Evolutionary conservation across 2,113 vertebrate genomes (phyloP).

Genomic region (Rhipidura dahli): DNA sequence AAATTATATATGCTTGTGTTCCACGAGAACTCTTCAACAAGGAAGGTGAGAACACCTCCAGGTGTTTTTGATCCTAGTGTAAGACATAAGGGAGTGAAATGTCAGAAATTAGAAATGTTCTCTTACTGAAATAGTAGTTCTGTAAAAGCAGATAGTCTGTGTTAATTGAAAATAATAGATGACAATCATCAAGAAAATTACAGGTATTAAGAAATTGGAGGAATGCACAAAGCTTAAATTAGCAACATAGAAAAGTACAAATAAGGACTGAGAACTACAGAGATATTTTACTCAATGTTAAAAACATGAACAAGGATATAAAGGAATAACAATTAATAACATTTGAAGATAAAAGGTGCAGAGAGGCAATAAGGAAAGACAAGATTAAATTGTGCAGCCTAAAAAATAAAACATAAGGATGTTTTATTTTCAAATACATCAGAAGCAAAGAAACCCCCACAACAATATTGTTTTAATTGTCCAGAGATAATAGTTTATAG

Average conservation of each 20-base stretch:
- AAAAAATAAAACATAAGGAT: not conserved
- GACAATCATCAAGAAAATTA: not conserved
- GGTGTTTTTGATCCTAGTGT: not conserved
- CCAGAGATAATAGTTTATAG: not conserved
- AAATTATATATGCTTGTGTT: not conserved
- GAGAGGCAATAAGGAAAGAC: not conserved
- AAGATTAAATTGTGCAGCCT: not conserved
- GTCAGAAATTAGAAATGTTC: not conserved
- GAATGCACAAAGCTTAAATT: not conserved
- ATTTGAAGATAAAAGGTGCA: not conserved
- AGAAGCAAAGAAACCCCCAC: not conserved
- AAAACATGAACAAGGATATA: not conserved
- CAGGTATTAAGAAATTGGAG: not conserved
- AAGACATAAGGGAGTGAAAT: not conserved
- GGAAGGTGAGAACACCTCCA: not conserved
- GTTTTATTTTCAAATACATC: not conserved
- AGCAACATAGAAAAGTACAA: not conserved
- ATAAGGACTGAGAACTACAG: not conserved
- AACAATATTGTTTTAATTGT: not conserved
- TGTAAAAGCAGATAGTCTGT: not conserved
- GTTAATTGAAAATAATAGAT: not conserved
- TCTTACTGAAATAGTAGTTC: not conserved
- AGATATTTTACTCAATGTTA: not conserved
- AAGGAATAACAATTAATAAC: not conserved
- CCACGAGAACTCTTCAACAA: not conserved